Conservation (phyloP, 2,113 vertebrate species). For the Solenodon paradoxus region DNA sequence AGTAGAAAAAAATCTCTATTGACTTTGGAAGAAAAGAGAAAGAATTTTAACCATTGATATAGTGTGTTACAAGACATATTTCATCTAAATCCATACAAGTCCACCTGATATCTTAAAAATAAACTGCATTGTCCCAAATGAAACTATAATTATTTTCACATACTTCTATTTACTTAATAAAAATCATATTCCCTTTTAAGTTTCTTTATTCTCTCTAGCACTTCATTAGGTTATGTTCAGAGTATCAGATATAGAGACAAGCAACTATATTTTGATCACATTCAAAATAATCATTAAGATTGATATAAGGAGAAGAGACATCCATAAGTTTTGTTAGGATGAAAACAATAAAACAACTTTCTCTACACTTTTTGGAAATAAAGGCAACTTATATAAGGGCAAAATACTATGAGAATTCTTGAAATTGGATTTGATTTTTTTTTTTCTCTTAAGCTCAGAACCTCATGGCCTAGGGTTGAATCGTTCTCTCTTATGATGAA, state of each 20-base stretch:
- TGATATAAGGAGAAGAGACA: background rate
- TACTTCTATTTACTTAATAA: background rate
- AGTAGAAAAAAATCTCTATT: background rate
- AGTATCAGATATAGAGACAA: background rate
- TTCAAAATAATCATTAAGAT: background rate
- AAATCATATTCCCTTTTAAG: background rate
- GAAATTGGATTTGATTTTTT: background rate
- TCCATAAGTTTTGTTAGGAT: background rate
- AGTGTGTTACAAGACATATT: background rate
- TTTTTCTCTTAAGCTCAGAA: background rate
- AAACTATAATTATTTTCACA: background rate
- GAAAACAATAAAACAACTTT: background rate
- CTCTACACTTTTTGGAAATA: background rate
- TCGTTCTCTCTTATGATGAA: background rate
- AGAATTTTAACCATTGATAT: background rate
- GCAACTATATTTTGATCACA: background rate
- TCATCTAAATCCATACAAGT: too few species aligned
- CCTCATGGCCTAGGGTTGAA: background rate
- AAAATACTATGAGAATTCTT: background rate
- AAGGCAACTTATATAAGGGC: background rate
- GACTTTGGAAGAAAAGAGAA: background rate
- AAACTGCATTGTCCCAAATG: background rate
- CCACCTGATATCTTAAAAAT: background rate
- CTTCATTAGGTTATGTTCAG: background rate
- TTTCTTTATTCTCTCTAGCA: background rate